phyloP scores from a whole-genome alignment of 2,797 vertebrate genomes.

The Mycteria americana region DNA sequence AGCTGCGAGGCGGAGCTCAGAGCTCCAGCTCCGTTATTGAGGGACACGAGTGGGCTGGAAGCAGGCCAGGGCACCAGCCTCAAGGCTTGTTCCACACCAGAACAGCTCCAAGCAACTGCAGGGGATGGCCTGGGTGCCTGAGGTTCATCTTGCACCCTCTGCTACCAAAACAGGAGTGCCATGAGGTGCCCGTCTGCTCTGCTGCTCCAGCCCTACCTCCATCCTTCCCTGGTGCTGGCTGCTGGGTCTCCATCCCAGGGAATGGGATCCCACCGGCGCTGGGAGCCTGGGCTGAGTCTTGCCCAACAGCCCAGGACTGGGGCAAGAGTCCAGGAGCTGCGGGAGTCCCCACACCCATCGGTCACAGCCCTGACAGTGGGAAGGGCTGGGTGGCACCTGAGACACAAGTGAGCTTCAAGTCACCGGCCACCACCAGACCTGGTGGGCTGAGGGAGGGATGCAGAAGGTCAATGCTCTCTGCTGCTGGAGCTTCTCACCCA shows the following conservation, averaged over 20 bases:
- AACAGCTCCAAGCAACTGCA: not conserved
- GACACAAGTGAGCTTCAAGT: not conserved
- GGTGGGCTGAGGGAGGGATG: not conserved
- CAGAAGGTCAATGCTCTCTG: not conserved
- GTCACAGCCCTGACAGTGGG: not conserved
- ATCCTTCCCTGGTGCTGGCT: not conserved
- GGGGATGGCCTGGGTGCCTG: not conserved
- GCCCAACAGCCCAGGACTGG: not conserved
- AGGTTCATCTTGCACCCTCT: not conserved
- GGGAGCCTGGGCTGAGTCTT: not conserved
- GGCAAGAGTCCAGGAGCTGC: not conserved
- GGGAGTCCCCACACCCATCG: fast-evolving
- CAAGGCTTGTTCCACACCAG: not conserved
- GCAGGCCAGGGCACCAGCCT: not conserved
- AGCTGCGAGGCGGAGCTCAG: not conserved
- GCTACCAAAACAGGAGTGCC: not conserved
- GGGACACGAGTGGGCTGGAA: not conserved
- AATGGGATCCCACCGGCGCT: not conserved
- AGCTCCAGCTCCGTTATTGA: not conserved
- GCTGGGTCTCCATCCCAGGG: not conserved
- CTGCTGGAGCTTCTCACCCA: not conserved
- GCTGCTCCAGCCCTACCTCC: not conserved
- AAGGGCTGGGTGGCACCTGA: not conserved
- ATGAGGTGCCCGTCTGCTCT: not conserved
- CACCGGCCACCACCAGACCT: not conserved